Evolutionary conservation across 1,140 invertebrate species (phyloP).

Genomic region (Drosophila rufa): DNA sequence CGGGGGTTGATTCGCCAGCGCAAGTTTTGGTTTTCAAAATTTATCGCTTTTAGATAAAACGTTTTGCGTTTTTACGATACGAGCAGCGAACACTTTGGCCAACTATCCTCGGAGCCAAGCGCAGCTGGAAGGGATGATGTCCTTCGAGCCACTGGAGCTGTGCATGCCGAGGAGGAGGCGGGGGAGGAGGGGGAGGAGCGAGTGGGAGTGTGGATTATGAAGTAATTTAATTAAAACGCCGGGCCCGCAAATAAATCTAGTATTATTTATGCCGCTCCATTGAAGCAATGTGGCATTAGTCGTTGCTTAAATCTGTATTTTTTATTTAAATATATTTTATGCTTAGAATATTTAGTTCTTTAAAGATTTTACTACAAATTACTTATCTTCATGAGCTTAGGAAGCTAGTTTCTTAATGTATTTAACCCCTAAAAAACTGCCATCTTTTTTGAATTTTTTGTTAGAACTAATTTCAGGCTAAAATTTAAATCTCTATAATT

Average conservation of each 20-base stretch:
- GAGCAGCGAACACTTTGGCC: slow-evolving; percentile 64
- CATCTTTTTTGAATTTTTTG: no score
- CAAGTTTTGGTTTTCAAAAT: slow-evolving; percentile 79
- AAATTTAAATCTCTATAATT: no score
- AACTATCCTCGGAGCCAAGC: slow-evolving; percentile 40
- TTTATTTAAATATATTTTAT: no score
- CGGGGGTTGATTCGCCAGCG: slow-evolving; percentile 47
- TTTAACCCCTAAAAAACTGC: no score
- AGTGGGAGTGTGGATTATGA: slow-evolving; percentile 59
- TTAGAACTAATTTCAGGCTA: no score
- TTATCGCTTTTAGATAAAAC: slow-evolving; percentile 84
- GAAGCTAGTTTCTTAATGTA: background rate
- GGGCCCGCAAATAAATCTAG: slow-evolving; percentile 52
- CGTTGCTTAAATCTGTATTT: no score
- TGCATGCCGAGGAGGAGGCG: no score
- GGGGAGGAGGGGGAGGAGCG: background rate
- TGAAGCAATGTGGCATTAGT: no score
- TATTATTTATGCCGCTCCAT: slow-evolving; percentile 51
- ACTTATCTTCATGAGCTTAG: no score
- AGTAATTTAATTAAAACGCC: slow-evolving; percentile 79
- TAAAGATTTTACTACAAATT: no score
- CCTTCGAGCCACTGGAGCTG: background rate
- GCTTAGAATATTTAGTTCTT: no score
- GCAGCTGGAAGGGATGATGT: slow-evolving; percentile 40
- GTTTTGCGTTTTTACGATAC: slow-evolving; percentile 81